These are phyloP conservation scores for Lynx canadensis DNA, from an alignment of 2,113 vertebrate species.

Conservation along the genomic window DNA sequence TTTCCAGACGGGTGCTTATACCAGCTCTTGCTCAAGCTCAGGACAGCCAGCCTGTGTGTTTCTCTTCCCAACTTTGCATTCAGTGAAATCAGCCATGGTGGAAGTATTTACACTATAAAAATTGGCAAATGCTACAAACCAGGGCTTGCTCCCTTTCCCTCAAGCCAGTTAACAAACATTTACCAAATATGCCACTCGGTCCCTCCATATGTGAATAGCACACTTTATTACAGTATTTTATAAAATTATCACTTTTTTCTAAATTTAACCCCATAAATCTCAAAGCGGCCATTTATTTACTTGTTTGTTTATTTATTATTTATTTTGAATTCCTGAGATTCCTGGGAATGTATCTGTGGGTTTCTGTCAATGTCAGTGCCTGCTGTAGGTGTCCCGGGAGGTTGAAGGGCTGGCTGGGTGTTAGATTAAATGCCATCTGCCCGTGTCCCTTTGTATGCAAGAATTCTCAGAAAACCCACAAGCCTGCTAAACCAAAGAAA, in stretches of 20 bases:
- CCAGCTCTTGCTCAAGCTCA: background rate
- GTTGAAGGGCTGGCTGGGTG: background rate
- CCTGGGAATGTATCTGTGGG: background rate
- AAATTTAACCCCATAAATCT: background rate
- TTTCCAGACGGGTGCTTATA: background rate
- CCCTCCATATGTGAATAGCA: background rate
- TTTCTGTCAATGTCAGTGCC: background rate
- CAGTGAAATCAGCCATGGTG: background rate
- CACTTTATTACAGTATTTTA: background rate
- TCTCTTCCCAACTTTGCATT: background rate
- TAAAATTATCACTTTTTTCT: background rate
- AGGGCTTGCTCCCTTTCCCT: background rate
- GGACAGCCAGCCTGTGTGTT: background rate
- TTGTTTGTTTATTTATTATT: background rate
- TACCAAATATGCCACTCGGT: background rate
- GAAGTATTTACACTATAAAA: background rate
- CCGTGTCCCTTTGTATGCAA: background rate
- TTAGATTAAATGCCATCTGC: background rate
- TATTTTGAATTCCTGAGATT: conserved; percentile 17
- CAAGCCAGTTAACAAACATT: background rate
- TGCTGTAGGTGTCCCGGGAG: background rate
- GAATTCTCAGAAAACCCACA: background rate
- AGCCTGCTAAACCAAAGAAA: background rate
- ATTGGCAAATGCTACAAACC: background rate
- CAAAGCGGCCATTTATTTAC: background rate